Percentiles rank a stretch among this genome's conserved stretches.
phyloP scores from a whole-genome alignment of 2,888 invertebrate species.

The Andrena dorsata region DNA sequence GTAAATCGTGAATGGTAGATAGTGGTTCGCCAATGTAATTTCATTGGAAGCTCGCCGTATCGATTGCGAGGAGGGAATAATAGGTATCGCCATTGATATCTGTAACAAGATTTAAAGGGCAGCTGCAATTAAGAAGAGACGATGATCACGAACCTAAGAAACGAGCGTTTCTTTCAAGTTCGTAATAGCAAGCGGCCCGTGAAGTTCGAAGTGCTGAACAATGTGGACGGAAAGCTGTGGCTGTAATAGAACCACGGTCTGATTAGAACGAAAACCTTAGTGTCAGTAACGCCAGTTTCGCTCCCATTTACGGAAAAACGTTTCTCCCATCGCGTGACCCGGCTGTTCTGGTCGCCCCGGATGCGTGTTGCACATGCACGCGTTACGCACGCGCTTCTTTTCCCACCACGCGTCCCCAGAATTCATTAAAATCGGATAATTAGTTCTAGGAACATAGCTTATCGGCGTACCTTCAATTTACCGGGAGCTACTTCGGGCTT shows the following conservation, averaged over 20 bases:
- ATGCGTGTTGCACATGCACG: conserved; percentile 45
- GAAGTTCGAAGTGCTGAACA: conserved; percentile 35
- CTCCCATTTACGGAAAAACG: conserved; percentile 59
- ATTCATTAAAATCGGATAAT: not conserved
- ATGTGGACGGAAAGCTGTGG: conserved; percentile 20
- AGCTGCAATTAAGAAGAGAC: not conserved
- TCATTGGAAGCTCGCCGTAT: too few species aligned
- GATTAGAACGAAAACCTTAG: conserved; percentile 63
- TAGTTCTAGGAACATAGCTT: not conserved
- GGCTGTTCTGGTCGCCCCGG: conserved; percentile 31
- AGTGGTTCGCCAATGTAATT: not conserved
- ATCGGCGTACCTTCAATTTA: too few species aligned
- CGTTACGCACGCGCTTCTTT: conserved; percentile 33
- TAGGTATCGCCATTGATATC: not conserved
- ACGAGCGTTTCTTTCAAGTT: not conserved
- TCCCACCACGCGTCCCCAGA: not conserved
- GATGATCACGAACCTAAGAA: not conserved
- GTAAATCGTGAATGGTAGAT: not conserved
- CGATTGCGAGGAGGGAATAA: not conserved
- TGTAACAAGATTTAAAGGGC: not conserved
- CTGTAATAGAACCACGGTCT: conserved; percentile 63
- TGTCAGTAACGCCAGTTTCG: conserved; percentile 55
- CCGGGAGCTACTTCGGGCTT: not conserved
- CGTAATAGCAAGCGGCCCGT: conserved; percentile 20
- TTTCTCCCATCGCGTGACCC: conserved; percentile 61